Percentiles rank a stretch among this genome's conserved stretches.
Conservation (phyloP, 1,140 invertebrate genomes). For the Hyphantria cunea region DNA sequence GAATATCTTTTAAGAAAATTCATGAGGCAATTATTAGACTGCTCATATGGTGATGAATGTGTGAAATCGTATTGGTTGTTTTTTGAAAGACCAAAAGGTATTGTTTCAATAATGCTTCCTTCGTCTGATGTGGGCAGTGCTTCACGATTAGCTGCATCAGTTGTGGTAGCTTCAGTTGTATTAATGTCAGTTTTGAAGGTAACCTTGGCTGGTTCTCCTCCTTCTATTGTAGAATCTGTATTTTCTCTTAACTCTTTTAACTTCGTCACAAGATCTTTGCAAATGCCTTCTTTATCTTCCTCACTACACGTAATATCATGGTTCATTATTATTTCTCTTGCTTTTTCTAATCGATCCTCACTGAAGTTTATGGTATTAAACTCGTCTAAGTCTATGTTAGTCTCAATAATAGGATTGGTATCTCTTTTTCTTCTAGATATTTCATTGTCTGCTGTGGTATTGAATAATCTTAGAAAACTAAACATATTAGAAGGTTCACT, state of each 20-base stretch:
- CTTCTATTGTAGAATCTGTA: not conserved
- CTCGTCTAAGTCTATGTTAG: constrained; percentile 10
- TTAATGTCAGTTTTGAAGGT: not conserved
- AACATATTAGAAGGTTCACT: constrained; percentile 44
- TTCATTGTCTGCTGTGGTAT: constrained; percentile 35
- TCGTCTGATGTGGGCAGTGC: constrained; percentile 4
- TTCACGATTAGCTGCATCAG: constrained; percentile 45
- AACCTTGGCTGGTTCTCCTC: not conserved
- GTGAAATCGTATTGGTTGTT: not conserved
- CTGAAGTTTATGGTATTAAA: constrained; percentile 20
- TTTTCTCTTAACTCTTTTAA: constrained; percentile 47
- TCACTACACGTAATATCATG: constrained; percentile 56
- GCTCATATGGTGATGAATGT: not conserved
- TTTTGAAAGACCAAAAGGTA: not conserved
- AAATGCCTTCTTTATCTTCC: constrained; percentile 46
- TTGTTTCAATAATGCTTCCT: constrained; percentile 1
- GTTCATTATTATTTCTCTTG: constrained; percentile 55
- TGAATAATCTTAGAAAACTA: constrained; percentile 23
- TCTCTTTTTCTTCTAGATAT: constrained; percentile 42
- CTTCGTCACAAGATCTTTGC: constrained; percentile 56
- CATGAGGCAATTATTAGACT: not conserved
- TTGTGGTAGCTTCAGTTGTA: constrained; percentile 5
- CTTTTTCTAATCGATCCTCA: constrained; percentile 49
- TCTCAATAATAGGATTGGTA: not conserved
- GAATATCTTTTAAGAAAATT: not conserved